Percentiles rank a stretch among this genome's conserved stretches.
phyloP scores from a whole-genome alignment of 2,113 vertebrate genomes.

The Tyrannus savana region DNA sequence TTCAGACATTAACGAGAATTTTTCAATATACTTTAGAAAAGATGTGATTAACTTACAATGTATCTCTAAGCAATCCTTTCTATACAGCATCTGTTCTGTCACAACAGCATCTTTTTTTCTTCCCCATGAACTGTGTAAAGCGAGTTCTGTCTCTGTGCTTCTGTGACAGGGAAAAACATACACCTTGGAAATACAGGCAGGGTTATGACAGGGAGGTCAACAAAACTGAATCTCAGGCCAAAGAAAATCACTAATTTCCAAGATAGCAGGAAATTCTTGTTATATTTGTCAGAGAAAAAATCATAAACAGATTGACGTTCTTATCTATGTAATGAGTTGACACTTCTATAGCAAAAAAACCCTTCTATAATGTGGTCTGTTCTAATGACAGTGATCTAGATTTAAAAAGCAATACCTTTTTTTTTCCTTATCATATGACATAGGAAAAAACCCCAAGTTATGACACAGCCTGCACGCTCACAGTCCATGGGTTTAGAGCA shows the following conservation, averaged over 20 bases:
- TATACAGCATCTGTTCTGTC: background rate
- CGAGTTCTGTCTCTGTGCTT: background rate
- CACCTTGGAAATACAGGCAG: background rate
- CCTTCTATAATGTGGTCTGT: background rate
- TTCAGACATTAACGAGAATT: slow-evolving; percentile 46
- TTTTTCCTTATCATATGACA: background rate
- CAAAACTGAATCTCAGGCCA: background rate
- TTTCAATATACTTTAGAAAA: slow-evolving; percentile 36
- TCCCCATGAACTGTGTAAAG: background rate
- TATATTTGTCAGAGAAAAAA: background rate
- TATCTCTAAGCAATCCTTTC: slow-evolving; percentile 29
- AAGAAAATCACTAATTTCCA: slow-evolving; percentile 3
- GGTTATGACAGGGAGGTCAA: slow-evolving; percentile 9
- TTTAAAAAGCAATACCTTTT: background rate
- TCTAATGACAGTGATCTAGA: background rate
- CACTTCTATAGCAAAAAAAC: background rate
- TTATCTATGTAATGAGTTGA: background rate
- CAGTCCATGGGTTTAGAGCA: background rate
- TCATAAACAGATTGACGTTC: background rate
- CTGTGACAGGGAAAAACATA: background rate
- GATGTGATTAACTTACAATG: slow-evolving; percentile 8
- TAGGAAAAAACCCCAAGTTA: rapidly evolving
- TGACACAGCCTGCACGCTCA: background rate
- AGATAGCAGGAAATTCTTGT: background rate
- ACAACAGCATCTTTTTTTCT: background rate